Percentiles rank a stretch among this genome's conserved stretches.
phyloP scores from a whole-genome alignment of 1,140 invertebrate species.

The Drosophila albomicans region DNA sequence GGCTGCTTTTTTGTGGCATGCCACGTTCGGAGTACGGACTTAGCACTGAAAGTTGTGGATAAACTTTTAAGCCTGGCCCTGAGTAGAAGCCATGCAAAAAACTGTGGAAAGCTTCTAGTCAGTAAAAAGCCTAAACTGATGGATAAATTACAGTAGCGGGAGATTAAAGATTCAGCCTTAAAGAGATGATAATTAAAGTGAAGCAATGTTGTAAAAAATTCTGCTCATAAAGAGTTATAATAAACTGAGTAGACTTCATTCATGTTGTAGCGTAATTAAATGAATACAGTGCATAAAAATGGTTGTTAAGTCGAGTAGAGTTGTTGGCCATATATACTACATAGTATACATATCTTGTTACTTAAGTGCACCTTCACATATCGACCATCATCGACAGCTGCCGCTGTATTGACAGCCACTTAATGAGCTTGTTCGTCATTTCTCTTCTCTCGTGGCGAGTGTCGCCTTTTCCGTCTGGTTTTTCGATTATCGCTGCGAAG shows the following conservation, averaged over 20 bases:
- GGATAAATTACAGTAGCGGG: neutral
- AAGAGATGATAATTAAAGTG: conserved; percentile 12
- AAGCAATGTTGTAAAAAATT: neutral
- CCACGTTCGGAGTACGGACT: conserved; percentile 32
- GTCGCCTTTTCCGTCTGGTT: neutral
- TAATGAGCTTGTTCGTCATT: conserved; percentile 27
- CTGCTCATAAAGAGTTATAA: neutral
- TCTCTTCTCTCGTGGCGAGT: neutral
- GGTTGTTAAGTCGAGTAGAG: neutral
- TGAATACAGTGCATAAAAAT: neutral
- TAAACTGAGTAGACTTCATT: neutral
- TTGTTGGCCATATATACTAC: neutral
- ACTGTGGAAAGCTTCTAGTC: conserved; percentile 11
- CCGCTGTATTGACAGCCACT: conserved; percentile 1
- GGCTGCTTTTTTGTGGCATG: conserved; percentile 46
- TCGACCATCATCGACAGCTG: neutral
- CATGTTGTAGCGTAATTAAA: neutral
- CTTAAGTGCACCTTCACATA: neutral
- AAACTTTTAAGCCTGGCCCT: conserved; percentile 57
- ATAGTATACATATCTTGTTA: neutral
- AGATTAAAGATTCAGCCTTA: neutral
- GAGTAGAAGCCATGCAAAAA: conserved; percentile 27
- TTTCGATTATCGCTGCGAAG: conserved; percentile 8
- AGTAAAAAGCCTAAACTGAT: conserved; percentile 15
- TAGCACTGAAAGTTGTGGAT: conserved; percentile 42